Conservation (phyloP, 2,113 vertebrate genomes). For the Cairina moschata region DNA sequence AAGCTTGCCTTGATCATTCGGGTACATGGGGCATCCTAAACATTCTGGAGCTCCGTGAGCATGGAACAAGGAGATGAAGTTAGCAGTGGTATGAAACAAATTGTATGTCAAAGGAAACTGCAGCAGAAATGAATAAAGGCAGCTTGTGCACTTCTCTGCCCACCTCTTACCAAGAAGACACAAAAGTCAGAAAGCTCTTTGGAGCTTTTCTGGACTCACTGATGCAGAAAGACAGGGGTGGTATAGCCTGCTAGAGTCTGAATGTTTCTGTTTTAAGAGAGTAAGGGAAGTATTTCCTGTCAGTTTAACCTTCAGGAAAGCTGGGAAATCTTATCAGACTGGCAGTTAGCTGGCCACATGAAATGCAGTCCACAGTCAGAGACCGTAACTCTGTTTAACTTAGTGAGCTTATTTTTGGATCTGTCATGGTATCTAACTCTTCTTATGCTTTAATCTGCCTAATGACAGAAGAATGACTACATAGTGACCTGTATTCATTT, state of each 20-base stretch:
- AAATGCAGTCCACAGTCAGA: neutral
- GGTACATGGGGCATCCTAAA: neutral
- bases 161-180: neutral
- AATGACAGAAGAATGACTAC: neutral
- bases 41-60: neutral
- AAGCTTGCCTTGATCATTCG: neutral
- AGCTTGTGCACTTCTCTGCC: neutral
- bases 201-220: neutral
- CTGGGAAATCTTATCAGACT: neutral
- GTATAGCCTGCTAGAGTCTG: neutral
- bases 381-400: neutral
- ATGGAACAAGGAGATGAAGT: neutral
- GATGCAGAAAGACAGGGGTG: neutral
- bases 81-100: neutral
- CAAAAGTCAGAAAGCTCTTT: neutral
- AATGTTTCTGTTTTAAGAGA: neutral
- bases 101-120: neutral
- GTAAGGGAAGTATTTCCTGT: neutral
- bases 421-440: neutral
- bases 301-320: neutral
- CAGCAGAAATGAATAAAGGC: neutral
- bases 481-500: neutral
- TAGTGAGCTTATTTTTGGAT: neutral
- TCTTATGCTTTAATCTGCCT: neutral
- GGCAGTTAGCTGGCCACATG: neutral